A percentile compares a stretch with the other conserved stretches of the same genome.
These are phyloP conservation scores for Upupa epops DNA, from an alignment of 2,113 vertebrate genomes.

Conservation along the genomic window DNA sequence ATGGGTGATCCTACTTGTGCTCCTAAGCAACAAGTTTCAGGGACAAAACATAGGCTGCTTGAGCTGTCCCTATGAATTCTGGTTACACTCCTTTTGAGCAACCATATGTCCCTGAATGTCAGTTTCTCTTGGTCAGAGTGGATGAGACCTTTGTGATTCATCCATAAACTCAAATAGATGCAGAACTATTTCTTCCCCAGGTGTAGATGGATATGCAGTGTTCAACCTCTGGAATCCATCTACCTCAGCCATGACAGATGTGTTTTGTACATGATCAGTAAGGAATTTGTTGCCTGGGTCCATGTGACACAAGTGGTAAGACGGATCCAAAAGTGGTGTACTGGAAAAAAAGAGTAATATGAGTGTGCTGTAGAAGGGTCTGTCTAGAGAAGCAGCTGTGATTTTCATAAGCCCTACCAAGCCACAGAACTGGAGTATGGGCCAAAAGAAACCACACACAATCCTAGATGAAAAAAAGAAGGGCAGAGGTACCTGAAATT, in stretches of 20 bases:
- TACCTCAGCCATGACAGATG: not conserved
- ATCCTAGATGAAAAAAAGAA: not conserved
- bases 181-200: not conserved
- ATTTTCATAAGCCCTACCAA: not conserved
- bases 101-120: not conserved
- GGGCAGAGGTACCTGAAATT: not conserved
- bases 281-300: not conserved
- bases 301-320: not conserved
- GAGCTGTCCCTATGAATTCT: not conserved
- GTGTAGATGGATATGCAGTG: not conserved
- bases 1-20: fast-evolving
- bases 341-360: not conserved
- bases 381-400: not conserved
- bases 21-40: not conserved
- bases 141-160: not conserved
- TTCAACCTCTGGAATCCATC: not conserved
- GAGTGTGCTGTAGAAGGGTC: not conserved
- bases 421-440: fast-evolving
- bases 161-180: not conserved
- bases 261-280: not conserved
- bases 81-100: not conserved
- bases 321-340: not conserved
- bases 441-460: not conserved
- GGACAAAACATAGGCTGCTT: not conserved
- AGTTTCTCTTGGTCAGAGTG: not conserved